Evolutionary conservation across 2,113 vertebrate species (phyloP), one percentile per base, ranked within the genome.

Genomic region (Taurulus bubalis): DNA sequence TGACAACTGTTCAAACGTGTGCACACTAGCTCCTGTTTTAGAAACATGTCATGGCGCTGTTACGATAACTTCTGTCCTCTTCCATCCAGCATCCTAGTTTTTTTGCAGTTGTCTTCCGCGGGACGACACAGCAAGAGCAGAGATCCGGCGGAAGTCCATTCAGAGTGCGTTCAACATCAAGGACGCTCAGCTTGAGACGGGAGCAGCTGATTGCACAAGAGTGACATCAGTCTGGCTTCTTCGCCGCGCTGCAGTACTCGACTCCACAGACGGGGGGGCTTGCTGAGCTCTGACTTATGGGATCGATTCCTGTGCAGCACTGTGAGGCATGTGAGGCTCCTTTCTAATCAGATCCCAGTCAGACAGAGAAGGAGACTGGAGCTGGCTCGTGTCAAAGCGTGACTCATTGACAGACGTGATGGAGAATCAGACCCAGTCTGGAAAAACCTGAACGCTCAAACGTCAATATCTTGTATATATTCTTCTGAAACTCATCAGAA

Each of bases 221-320:
- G 71, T 90, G 82, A 85, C 88, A 76, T 87, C 84, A 90, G 82
- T 28, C 60, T 18, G 3, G 51, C 75, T 71, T 32, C 22, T 28
- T 51, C 18, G 2, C 10, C 16, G 4, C 58, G 81, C 59, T 85
- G 87, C 72, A 85, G 74, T 85, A 36, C 74, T 28, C 0, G 0
- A 1, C 36, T 72, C 64, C 1, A n/a, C 81, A 70, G 77, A 73
- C 71, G 90, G 53, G 4, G 6, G 3, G 32, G 10, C 20, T 26
- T 69, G 71, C 68, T 38, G 6, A 59, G 53, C 69, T 34, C 51
- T 82, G 88, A 92, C 75, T 5, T 80, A 82, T 87, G 65, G 51
- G 45, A 86, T 72, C 49, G 87, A 70, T 78, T 87, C 62, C 32
- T 42, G 36, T 4, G 53, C 60, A 34, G 62, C 75, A 15, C 75